phyloP scores from a whole-genome alignment of 1,140 invertebrate genomes.

The Myzus persicae region DNA sequence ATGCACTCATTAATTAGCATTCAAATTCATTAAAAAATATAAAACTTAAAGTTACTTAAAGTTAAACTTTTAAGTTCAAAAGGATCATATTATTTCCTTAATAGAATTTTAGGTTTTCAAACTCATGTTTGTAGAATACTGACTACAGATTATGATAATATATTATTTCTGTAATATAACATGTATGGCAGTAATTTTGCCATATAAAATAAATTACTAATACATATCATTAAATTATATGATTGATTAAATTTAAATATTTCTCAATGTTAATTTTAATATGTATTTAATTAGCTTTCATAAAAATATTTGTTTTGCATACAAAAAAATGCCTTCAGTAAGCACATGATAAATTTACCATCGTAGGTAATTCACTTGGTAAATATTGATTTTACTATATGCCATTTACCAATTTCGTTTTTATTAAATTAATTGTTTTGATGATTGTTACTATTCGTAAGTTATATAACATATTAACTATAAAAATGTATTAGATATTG shows the following conservation, averaged over 20 bases:
- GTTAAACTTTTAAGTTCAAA: no score
- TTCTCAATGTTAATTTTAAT: neutral
- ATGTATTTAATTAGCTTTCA: neutral
- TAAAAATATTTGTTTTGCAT: neutral
- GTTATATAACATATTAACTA: neutral
- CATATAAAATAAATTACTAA: neutral
- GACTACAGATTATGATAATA: neutral
- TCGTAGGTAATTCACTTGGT: neutral
- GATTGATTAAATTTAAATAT: neutral
- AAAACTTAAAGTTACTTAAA: no score
- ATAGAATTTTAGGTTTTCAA: no score
- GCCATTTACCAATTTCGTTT: no score
- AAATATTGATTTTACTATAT: neutral
- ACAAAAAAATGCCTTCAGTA: neutral
- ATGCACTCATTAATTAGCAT: no score
- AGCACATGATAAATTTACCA: neutral
- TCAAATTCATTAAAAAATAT: neutral
- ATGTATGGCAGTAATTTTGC: neutral
- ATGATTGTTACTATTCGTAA: no score
- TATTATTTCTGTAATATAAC: neutral
- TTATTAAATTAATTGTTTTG: no score
- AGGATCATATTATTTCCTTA: no score
- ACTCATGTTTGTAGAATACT: no score
- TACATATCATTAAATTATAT: no score
- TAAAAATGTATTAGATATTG: neutral